Evolutionary conservation across 2,797 vertebrate species (phyloP), one percentile per base, ranked within the genome.

Genomic region (Dryobates pubescens): DNA sequence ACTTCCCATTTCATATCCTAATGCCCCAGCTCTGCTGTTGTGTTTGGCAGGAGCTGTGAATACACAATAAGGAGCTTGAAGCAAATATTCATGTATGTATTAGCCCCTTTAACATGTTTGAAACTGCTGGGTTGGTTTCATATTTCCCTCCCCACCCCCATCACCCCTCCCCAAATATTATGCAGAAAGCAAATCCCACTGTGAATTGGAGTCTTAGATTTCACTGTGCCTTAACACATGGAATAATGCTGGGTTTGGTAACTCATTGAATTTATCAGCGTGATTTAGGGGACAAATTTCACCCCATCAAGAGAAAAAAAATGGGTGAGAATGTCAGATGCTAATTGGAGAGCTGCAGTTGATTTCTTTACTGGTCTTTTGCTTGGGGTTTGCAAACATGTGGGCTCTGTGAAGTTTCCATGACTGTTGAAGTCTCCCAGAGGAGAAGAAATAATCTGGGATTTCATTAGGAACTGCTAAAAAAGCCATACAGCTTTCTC

Each of bases 21-120:
- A 87, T 88, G 53, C 78, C 82, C 85, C 27, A 7, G 91, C 70
- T 93, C 73, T 69, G 80, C 79, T 93, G 86, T 80, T 95, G 90
- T 78, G 65, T 88, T 96, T 96, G 94, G 94, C 93, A 94, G 71
- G 63, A 91, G 82, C 62, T 20, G 13, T 74, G 94, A 95, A 96
- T 94, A 82, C 79, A 93, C 96, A 93, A 86, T 72, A 58, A 93
- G 87, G 53, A 95, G 61, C 57, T 67, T 95, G 97, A 94, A 97
- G 96, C 97, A 98, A 97, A 95, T 98, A 87, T 71, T 86, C 61
- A 3, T 82, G 75, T 80, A 45, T 51, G 3, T 73, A 74, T 89
- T 86, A 86, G 57, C 34, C 64, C 59, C 70, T 89, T 82, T 77
- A 88, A 75, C 29, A n/a, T 65, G 61, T 89, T 91, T 73, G 88